Conservation (phyloP, 2,888 invertebrate genomes). For the Rhagium mordax region DNA sequence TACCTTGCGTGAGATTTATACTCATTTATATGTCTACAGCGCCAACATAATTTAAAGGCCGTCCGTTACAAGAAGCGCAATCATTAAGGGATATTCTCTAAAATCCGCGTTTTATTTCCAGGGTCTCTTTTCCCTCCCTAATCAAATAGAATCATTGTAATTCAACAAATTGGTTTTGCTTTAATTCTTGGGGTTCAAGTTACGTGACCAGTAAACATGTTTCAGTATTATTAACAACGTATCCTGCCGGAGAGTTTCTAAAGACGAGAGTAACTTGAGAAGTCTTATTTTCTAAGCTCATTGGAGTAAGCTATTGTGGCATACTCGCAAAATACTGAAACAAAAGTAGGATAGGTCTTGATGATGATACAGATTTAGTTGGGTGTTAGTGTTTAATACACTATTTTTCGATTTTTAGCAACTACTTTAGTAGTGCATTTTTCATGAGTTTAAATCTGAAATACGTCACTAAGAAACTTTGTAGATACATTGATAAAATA, state of each 20-base stretch:
- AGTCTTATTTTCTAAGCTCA: background rate
- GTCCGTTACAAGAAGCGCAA: conserved; percentile 15
- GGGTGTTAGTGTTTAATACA: too few relatives aligned
- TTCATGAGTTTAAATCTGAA: too few relatives aligned
- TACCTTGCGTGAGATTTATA: conserved; percentile 17
- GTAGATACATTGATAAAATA: too few relatives aligned
- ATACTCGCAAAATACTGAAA: too few relatives aligned
- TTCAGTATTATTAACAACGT: background rate
- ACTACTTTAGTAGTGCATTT: too few relatives aligned
- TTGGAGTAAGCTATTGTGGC: too few relatives aligned
- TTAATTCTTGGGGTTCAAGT: conserved; percentile 20
- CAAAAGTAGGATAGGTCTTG: too few relatives aligned
- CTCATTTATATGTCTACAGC: conserved; percentile 19
- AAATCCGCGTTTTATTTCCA: conserved; percentile 20
- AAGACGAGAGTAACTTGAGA: background rate
- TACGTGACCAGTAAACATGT: conserved; percentile 11
- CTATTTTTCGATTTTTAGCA: too few relatives aligned
- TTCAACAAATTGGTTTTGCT: conserved; percentile 14
- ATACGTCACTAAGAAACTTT: too few relatives aligned
- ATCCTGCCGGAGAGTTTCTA: background rate
- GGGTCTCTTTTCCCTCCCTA: conserved; percentile 21
- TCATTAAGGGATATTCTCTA: conserved; percentile 19
- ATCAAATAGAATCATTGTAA: conserved; percentile 23
- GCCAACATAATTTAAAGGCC: conserved; percentile 11
- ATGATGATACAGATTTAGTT: too few relatives aligned